Evolutionary conservation across 2,797 vertebrate species (phyloP).

Genomic region (Chlorospingus flavigularis): DNA sequence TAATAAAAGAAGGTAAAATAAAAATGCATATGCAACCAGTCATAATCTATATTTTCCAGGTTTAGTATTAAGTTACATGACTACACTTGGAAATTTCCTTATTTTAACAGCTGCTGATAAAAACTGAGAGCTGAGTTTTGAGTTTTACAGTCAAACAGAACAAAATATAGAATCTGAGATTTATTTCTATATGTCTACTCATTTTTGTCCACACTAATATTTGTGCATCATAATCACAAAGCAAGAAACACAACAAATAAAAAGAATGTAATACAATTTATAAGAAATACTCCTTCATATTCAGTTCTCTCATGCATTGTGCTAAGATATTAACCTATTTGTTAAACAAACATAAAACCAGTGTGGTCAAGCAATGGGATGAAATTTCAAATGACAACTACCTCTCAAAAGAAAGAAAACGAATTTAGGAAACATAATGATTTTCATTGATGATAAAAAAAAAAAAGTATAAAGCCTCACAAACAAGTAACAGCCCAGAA

Average conservation of each 20-base stretch:
- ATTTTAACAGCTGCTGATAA: not conserved
- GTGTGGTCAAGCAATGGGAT: not conserved
- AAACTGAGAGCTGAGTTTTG: not conserved
- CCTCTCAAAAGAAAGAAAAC: conserved; percentile 1
- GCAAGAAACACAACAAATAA: no score
- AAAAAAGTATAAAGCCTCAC: not conserved
- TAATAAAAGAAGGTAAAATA: not conserved
- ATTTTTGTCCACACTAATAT: no score
- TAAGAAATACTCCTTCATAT: not conserved
- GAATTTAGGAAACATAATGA: not conserved
- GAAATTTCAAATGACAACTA: not conserved
- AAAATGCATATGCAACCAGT: not conserved
- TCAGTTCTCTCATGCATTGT: not conserved
- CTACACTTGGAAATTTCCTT: not conserved
- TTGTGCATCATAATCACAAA: no score
- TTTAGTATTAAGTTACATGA: not conserved
- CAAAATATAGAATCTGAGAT: not conserved
- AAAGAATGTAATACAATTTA: not conserved
- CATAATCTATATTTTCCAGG: not conserved
- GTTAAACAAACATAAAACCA: not conserved
- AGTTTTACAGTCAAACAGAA: not conserved
- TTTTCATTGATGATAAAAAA: not conserved
- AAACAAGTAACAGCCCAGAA: not conserved
- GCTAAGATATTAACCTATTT: not conserved
- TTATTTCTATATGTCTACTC: no score